Base-by-base conservation (phyloP, 2,797 vertebrate species). In the Podargus strigoides region DNA sequence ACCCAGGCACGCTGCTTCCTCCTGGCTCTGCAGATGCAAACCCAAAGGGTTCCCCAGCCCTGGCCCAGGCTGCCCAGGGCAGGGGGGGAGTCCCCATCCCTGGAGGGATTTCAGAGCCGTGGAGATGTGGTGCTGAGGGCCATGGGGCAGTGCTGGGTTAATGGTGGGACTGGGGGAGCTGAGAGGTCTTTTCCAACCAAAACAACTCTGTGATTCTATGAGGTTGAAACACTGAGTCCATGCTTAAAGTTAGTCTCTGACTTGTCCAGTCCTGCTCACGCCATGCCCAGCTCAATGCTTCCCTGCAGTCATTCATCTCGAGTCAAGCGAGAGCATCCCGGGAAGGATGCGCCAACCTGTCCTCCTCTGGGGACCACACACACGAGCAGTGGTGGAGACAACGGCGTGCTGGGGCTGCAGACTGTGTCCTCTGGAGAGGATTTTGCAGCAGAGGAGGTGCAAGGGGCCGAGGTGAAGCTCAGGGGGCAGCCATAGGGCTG, bases 311-410 rank as follows among this genome's bases (percentile, higher is more conserved):
- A 46, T 22, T 37, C 49, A 3, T 55, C 24, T 47, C 7, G 3
- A 18, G 56, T 10, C 17, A 41, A 42, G 30, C 0, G 1, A 34
- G 58, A 32, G 13, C 34, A 2, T 42, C 19, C 17, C 58, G 19
- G 28, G 21, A n/a, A 37, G 39, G 32, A 52, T 21, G 67, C 2
- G 12, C 41, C 41, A 11, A 41, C 41, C 41, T 41, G 11, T 41
- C 11, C 13, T 27, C 62, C 3, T 0, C 6, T 21, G 67, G 27
- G 39, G 24, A 63, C 34, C 16, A 0, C 1, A 4, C 9, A 5
- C 20, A 12, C 26, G 4, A 0, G 5, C 0, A 0, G 6, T 10
- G 22, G 2, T 36, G 58, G 42, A 18, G 52, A 19, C 21, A 13
- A 22, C 64, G 1, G 10, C 5, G 3, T 6, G 26, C 14, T 0